Evolutionary conservation across 2,797 vertebrate genomes (phyloP).

Genomic region (Pitangus sulphuratus): DNA sequence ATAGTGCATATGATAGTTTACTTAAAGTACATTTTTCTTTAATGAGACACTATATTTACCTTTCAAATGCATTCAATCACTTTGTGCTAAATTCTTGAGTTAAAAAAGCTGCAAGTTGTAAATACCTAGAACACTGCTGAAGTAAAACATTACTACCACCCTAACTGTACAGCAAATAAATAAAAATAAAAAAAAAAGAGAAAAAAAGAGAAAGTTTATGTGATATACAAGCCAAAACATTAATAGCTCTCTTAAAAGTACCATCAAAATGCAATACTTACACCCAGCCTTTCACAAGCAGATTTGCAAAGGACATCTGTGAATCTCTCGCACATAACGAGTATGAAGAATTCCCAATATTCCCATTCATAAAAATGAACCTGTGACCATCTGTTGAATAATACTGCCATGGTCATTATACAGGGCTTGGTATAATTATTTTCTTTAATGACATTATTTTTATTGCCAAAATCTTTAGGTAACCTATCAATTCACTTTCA

Average conservation of each 20-base stretch:
- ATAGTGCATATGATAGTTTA: neutral
- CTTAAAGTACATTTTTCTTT: neutral
- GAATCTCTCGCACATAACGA: constrained; percentile 27
- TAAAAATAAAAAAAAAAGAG: neutral
- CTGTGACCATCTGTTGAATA: constrained; percentile 57
- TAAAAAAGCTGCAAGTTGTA: neutral
- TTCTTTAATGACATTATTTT: constrained; percentile 1
- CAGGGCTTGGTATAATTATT: neutral
- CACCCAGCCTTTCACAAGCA: constrained; percentile 42
- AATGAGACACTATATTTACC: neutral
- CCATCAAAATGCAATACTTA: constrained; percentile 42
- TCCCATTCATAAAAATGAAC: constrained; percentile 60
- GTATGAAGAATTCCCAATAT: constrained; percentile 47
- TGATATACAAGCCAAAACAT: neutral
- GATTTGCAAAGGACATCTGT: constrained; percentile 59
- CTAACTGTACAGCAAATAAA: neutral
- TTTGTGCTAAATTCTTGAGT: neutral
- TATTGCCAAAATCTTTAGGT: constrained; percentile 38
- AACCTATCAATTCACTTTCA: neutral
- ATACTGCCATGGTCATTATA: constrained; percentile 22
- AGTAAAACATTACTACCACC: neutral
- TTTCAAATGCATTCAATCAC: neutral
- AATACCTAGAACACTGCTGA: neutral
- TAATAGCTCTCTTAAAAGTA: constrained; percentile 4
- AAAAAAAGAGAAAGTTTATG: neutral